Evolutionary conservation across 2,797 vertebrate species (phyloP).

Genomic region (Eurystomus glaucurus): DNA sequence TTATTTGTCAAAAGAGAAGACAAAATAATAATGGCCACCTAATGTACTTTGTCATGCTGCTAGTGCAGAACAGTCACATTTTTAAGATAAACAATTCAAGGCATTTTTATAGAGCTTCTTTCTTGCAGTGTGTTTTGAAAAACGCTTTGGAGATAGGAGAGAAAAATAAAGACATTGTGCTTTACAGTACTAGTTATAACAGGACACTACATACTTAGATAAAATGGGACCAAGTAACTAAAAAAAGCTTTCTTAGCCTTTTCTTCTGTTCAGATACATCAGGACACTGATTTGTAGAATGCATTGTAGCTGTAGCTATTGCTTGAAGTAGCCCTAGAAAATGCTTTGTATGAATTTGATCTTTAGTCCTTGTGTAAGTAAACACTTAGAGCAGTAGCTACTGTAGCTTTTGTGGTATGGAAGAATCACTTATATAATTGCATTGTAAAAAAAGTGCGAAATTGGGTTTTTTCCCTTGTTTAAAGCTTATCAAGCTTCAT

Average conservation of each 20-base stretch:
- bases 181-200: conserved; percentile 5
- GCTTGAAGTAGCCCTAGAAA: conserved; percentile 42
- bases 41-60: conserved; percentile 35
- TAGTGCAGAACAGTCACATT: conserved; percentile 31
- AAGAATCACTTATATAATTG: conserved; percentile 16
- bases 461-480: neutral
- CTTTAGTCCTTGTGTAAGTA: neutral
- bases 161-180: conserved; percentile 17
- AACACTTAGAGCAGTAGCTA: neutral
- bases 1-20: conserved; percentile 19
- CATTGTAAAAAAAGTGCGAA: conserved; percentile 1
- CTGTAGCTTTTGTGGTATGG: neutral
- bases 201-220: neutral
- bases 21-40: conserved; percentile 28
- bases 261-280: neutral
- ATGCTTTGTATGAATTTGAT: conserved; percentile 28
- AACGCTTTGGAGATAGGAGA: conserved; percentile 33
- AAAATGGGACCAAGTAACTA: conserved; percentile 27
- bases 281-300: neutral
- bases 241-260: conserved; percentile 43
- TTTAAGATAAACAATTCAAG: conserved; percentile 55
- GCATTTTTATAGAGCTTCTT: conserved; percentile 53
- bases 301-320: neutral
- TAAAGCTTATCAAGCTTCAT: conserved; percentile 55
- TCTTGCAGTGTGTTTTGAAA: conserved; percentile 41